phyloP scores from a whole-genome alignment of 1,140 invertebrate species.

The Papilio xuthus region DNA sequence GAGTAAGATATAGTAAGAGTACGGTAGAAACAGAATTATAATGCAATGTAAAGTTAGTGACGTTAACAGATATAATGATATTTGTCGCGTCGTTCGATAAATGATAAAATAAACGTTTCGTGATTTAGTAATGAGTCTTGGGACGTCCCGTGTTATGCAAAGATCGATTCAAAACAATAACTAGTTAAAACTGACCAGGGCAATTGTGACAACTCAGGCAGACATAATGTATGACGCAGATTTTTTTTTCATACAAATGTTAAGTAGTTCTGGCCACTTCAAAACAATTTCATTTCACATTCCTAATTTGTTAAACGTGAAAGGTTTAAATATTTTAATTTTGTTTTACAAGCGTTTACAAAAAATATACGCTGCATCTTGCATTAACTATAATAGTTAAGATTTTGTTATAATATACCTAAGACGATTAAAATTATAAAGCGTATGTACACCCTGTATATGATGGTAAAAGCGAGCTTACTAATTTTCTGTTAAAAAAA shows the following conservation, averaged over 20 bases:
- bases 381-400: too few species aligned
- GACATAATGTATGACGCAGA: not conserved
- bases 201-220: not conserved
- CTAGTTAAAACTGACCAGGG: slow-evolving; percentile 1
- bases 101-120: slow-evolving; percentile 18
- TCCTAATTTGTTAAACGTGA: too few species aligned
- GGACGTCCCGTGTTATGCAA: slow-evolving; percentile 11
- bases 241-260: slow-evolving; percentile 3
- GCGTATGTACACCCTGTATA: too few species aligned
- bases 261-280: not conserved
- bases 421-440: too few species aligned
- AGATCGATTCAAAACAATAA: slow-evolving; percentile 16
- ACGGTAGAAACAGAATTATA: not conserved
- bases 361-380: too few species aligned
- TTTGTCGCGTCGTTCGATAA: slow-evolving; percentile 9
- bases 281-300: not conserved
- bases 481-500: too few species aligned
- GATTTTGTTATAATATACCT: too few species aligned
- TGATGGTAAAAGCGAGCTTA: too few species aligned
- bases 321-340: not conserved
- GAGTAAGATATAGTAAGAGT: too few species aligned
- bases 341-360: not conserved
- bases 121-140: slow-evolving; percentile 10
- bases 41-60: not conserved
- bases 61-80: not conserved